Evolutionary conservation across 2,797 vertebrate species (phyloP).

Genomic region (Oreonectes daqikongensis): DNA sequence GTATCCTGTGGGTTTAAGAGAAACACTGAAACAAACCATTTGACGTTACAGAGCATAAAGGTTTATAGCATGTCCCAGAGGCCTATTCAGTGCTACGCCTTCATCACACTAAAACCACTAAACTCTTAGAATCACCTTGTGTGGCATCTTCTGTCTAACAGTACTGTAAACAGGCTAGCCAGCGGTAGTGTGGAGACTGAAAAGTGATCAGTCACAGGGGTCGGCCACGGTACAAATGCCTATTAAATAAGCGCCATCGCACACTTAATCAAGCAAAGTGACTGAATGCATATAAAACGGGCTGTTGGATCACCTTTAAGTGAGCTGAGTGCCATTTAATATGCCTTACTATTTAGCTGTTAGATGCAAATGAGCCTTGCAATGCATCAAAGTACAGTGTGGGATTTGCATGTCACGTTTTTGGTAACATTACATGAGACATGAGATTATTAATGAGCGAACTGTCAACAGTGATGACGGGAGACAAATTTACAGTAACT

Average conservation of each 20-base stretch:
- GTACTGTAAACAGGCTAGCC: background rate
- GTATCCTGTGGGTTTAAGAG: slow-evolving; percentile 3
- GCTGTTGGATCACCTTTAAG: slow-evolving; percentile 58
- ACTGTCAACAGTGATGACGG: slow-evolving; percentile 8
- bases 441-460: background rate
- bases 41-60: slow-evolving; percentile 18
- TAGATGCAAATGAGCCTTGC: slow-evolving; percentile 46
- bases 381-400: slow-evolving; percentile 9
- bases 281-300: slow-evolving; percentile 68
- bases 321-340: slow-evolving; percentile 44
- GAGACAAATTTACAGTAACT: background rate
- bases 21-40: slow-evolving; percentile 22
- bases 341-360: slow-evolving; percentile 42
- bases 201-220: slow-evolving; percentile 32
- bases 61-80: slow-evolving; percentile 26
- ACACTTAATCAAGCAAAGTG: slow-evolving; percentile 60
- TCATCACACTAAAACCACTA: slow-evolving; percentile 7
- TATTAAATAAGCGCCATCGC: slow-evolving; percentile 62
- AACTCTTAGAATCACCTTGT: slow-evolving; percentile 18
- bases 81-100: background rate
- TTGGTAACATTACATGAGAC: background rate
- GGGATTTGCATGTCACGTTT: slow-evolving; percentile 6
- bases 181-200: background rate
- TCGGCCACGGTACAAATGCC: slow-evolving; percentile 51
- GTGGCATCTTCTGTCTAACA: slow-evolving; percentile 1